phyloP scores from a whole-genome alignment of 1,140 invertebrate genomes.

The Temnothorax longispinosus region DNA sequence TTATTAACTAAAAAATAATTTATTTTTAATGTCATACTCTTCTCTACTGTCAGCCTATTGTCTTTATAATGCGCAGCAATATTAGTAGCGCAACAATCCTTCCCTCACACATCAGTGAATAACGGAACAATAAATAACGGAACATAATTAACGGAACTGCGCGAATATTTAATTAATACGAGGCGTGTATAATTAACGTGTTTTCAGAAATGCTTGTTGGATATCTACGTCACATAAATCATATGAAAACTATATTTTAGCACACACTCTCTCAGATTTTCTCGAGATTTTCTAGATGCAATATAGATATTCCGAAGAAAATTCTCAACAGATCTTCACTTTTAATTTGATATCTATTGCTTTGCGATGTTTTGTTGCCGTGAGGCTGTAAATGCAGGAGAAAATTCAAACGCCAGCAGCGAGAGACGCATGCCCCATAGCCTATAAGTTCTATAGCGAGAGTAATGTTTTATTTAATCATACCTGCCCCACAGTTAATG shows the following conservation, averaged over 20 bases:
- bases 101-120: neutral
- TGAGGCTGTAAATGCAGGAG: too few relatives aligned
- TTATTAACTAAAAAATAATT: neutral
- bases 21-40: neutral
- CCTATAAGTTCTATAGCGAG: neutral
- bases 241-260: neutral
- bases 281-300: neutral
- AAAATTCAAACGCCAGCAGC: conserved; percentile 3
- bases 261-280: neutral
- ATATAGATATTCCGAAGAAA: neutral
- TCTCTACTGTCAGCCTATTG: neutral
- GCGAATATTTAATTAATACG: neutral
- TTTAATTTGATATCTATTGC: neutral
- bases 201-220: neutral
- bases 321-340: neutral
- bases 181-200: neutral
- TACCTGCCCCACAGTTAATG: conserved; percentile 49
- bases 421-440: neutral
- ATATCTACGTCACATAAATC: neutral
- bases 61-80: neutral
- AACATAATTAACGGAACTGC: neutral
- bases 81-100: neutral
- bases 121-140: too few relatives aligned
- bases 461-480: conserved; percentile 64
- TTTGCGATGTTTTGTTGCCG: neutral